A percentile compares a stretch with the other conserved stretches of the same genome.
Evolutionary conservation across 1,140 invertebrate species (phyloP).

Genomic region (Bombus affinis): DNA sequence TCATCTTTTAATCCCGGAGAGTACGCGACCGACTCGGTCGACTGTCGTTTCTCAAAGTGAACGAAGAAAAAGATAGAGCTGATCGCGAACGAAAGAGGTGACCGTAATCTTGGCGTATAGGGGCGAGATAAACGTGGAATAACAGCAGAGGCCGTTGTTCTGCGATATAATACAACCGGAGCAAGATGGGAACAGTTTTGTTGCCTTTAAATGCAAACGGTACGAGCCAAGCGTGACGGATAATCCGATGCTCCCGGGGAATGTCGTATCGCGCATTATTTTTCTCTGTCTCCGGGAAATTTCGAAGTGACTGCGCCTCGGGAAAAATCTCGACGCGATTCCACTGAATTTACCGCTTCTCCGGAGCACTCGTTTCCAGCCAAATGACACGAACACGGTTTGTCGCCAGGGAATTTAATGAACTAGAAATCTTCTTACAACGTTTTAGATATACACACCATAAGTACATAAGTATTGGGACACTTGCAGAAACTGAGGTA

Average conservation of each 20-base stretch:
- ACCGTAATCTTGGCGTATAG: conserved; percentile 29
- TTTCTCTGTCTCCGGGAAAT: conserved; percentile 34
- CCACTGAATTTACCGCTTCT: not conserved
- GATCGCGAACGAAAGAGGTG: not conserved
- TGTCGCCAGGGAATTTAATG: not conserved
- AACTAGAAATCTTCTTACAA: not conserved
- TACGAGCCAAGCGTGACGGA: conserved; percentile 31
- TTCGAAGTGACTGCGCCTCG: conserved; percentile 4
- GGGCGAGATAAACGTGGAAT: conserved; percentile 44
- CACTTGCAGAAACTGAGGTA: not conserved
- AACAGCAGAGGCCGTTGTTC: conserved; percentile 28
- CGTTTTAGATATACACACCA: not conserved
- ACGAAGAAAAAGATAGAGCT: not conserved
- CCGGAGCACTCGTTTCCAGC: not conserved
- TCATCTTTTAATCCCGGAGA: not conserved
- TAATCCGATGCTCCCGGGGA: conserved; percentile 47
- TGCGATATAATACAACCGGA: conserved; percentile 37
- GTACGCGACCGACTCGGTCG: not conserved
- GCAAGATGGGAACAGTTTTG: not conserved
- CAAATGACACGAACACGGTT: not conserved
- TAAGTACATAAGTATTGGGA: not conserved
- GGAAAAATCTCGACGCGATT: not conserved
- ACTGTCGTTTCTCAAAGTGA: too few relatives aligned
- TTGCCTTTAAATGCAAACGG: conserved; percentile 42
- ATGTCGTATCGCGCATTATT: conserved; percentile 43